These are phyloP conservation scores for Nephrotoma appendiculata DNA, from an alignment of 2,888 invertebrate genomes.

Conservation along the genomic window DNA sequence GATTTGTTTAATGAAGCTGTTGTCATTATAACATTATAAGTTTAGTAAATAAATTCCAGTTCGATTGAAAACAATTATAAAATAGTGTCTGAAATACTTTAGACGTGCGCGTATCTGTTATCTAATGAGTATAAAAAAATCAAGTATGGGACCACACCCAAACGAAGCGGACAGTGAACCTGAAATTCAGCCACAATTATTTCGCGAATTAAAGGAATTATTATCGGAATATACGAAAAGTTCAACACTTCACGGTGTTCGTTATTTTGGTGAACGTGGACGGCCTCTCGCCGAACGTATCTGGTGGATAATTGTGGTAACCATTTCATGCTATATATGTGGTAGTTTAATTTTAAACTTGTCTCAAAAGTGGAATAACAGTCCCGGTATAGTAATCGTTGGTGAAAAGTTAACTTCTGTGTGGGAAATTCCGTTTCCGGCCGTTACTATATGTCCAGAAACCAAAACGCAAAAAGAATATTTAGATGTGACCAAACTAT, in stretches of 20 bases:
- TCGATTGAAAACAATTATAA: too few species aligned
- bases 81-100: too few species aligned
- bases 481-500: constrained; percentile 33
- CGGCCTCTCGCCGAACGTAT: constrained; percentile 42
- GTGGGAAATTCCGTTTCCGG: constrained; percentile 46
- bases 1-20: too few species aligned
- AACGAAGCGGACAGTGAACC: too few species aligned
- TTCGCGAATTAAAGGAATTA: constrained; percentile 27
- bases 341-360: constrained; percentile 43
- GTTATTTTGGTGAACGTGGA: constrained; percentile 44
- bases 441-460: constrained; percentile 51
- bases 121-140: too few species aligned
- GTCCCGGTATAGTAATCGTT: constrained; percentile 53
- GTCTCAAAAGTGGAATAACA: constrained; percentile 54
- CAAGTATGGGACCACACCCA: too few species aligned
- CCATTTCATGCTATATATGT: constrained; percentile 46
- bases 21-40: too few species aligned
- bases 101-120: too few species aligned
- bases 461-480: constrained; percentile 34
- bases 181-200: constrained; percentile 11
- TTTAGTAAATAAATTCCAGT: too few species aligned
- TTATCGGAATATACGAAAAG: constrained; percentile 44
- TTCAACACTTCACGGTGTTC: constrained; percentile 47
- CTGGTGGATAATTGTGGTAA: constrained; percentile 47
- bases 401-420: constrained; percentile 53